A percentile compares a stretch with the other conserved stretches of the same genome.
phyloP scores from a whole-genome alignment of 1,140 invertebrate species.

The Vollenhovia emeryi region DNA sequence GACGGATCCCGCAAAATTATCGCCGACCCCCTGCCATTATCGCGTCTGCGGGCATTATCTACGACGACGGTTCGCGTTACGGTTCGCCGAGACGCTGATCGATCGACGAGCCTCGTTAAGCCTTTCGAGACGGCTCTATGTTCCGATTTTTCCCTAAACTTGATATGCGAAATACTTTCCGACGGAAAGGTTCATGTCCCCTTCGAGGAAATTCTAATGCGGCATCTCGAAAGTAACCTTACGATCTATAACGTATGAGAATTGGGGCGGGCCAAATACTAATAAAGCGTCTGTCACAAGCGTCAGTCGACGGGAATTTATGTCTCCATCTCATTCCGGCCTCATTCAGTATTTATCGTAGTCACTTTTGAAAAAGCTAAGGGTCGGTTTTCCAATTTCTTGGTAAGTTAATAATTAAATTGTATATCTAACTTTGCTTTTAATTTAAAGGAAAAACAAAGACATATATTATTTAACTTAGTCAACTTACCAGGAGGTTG shows the following conservation, averaged over 20 bases:
- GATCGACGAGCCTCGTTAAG: neutral
- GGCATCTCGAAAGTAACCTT: neutral
- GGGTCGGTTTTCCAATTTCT: too few relatives aligned
- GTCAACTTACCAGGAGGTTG: too few relatives aligned
- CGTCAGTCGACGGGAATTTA: neutral
- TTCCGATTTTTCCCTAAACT: neutral
- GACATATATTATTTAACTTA: too few relatives aligned
- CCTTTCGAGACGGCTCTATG: neutral
- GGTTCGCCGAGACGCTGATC: conserved; percentile 27
- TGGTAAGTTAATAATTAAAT: too few relatives aligned
- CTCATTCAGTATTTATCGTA: neutral
- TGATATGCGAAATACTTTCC: neutral
- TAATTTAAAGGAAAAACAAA: too few relatives aligned
- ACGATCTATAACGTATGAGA: neutral
- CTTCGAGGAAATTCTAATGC: neutral
- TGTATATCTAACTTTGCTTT: too few relatives aligned
- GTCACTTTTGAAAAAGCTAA: too few relatives aligned
- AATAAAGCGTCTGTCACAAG: neutral
- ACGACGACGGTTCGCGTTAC: conserved; percentile 28
- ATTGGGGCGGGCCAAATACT: neutral
- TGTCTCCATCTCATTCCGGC: neutral
- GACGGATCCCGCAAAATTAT: conserved; percentile 48
- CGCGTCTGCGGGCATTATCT: conserved; percentile 15
- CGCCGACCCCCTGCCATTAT: conserved; percentile 49
- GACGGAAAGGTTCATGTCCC: neutral